Conservation (phyloP, 2,113 vertebrate genomes). For the Alouatta palliata region DNA sequence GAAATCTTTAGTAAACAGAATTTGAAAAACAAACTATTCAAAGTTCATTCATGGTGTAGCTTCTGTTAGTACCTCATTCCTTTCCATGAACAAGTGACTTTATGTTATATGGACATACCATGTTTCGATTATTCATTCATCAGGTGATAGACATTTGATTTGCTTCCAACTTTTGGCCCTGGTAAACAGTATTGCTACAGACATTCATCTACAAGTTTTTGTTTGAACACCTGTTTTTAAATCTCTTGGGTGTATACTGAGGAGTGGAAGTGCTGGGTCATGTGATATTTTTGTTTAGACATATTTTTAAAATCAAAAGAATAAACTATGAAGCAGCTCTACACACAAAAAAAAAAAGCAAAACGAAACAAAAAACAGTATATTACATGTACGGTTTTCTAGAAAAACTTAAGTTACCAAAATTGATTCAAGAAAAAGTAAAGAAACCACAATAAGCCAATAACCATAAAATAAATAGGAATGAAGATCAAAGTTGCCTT, state of each 20-base stretch:
- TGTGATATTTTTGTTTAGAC: not conserved
- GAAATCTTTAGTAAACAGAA: not conserved
- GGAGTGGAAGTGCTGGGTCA: not conserved
- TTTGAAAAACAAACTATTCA: not conserved
- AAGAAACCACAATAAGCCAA: not conserved
- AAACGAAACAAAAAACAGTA: not conserved
- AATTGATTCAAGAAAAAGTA: not conserved
- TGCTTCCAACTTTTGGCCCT: not conserved
- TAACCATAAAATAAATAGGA: not conserved
- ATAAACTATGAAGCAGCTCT: not conserved
- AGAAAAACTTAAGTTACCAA: not conserved
- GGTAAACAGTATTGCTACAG: not conserved
- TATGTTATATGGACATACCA: not conserved
- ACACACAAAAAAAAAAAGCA: not conserved
- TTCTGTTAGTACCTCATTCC: not conserved
- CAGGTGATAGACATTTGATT: not conserved
- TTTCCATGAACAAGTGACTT: not conserved
- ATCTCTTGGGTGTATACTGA: not conserved
- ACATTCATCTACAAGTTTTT: not conserved
- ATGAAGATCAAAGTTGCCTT: not conserved
- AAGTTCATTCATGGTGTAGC: not conserved
- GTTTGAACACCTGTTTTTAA: not conserved
- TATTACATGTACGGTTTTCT: not conserved
- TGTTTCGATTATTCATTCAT: not conserved
- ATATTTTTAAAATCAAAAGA: not conserved